A percentile compares a stretch with the other conserved stretches of the same genome.
Evolutionary conservation across 2,113 vertebrate species (phyloP).

Genomic region (Romanogobio albipinnatus): DNA sequence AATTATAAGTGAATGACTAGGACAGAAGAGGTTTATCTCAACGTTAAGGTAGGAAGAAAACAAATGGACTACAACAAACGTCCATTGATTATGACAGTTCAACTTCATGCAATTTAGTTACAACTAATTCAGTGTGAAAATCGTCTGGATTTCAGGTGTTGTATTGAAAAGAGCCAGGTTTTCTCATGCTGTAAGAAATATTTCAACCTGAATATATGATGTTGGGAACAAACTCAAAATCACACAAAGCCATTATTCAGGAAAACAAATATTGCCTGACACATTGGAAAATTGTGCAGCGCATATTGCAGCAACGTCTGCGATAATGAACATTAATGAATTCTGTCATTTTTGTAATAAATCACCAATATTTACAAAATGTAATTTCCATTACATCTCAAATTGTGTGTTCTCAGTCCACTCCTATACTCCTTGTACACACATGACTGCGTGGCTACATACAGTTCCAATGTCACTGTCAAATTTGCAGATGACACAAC

Average conservation of each 20-base stretch:
- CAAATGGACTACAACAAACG: slow-evolving; percentile 15
- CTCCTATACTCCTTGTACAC: too few relatives aligned
- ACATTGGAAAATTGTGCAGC: not conserved
- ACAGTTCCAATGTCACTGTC: too few relatives aligned
- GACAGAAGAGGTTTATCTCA: not conserved
- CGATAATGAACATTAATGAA: not conserved
- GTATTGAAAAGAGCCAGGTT: slow-evolving; percentile 4
- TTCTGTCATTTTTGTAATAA: slow-evolving; percentile 7
- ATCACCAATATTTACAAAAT: not conserved
- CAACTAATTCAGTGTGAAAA: not conserved
- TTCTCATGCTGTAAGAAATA: slow-evolving; percentile 1
- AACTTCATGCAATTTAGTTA: not conserved
- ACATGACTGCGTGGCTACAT: too few relatives aligned
- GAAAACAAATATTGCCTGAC: slow-evolving; percentile 17
- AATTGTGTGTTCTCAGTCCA: not conserved
- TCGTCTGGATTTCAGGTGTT: not conserved
- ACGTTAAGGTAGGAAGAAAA: not conserved
- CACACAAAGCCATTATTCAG: slow-evolving; percentile 8
- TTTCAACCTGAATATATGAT: not conserved
- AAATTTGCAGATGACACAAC: too few relatives aligned
- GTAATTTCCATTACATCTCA: not conserved
- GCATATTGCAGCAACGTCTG: not conserved
- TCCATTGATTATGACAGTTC: slow-evolving; percentile 10
- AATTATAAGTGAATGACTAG: not conserved
- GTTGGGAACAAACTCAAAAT: not conserved